Base-by-base conservation (phyloP, 2,888 invertebrate genomes). In the Yponomeuta cagnagella region DNA sequence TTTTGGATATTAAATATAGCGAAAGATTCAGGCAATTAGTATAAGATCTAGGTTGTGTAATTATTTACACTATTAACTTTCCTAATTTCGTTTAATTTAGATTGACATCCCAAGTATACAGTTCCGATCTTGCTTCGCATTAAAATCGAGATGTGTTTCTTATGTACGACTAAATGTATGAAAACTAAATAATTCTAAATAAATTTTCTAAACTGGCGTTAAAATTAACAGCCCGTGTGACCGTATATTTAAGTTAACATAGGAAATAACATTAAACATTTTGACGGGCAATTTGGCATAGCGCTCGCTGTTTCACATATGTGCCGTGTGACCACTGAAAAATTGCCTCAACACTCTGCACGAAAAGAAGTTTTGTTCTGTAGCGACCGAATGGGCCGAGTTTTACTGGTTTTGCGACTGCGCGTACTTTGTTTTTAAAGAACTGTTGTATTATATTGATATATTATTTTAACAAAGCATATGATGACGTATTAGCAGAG, bases 281-380 rank as follows among this genome's bases (percentile, higher is more conserved):
- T 85, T 86, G 87, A 85, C 83, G 85, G 84, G 83, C 82, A 86
- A 87, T 88, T 87, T 88, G 83, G 83, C 83, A 80, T 75, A 75
- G 79, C 52, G 68, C 68, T 23, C 23, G 68, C 68, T 52, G 23
- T 48, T n/a, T 78, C 79, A 80, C 81, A 80, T 78, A 78, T 78
- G 78, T 76, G 76, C 75, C 74, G 73, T 73, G 52, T 43, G 76
- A 76, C 80, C 80, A 77, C 73, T 79, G 76, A 81, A 80, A 79
- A 80, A 80, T 82, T 78, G 79, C 74, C 80, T 74, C 74, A 69
- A 23, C 64, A 64, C 8, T 23, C n/a, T 64, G 31, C 64, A 23
- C 23, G 30, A 10, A 30, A 30, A n/a, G 64, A n/a, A 10, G 23
- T 64, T 64, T 64, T 64, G n/a, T 8, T 64, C 15, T 58, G 52